phyloP scores from a whole-genome alignment of 1,140 invertebrate genomes.

The Aleiodes sp. region DNA sequence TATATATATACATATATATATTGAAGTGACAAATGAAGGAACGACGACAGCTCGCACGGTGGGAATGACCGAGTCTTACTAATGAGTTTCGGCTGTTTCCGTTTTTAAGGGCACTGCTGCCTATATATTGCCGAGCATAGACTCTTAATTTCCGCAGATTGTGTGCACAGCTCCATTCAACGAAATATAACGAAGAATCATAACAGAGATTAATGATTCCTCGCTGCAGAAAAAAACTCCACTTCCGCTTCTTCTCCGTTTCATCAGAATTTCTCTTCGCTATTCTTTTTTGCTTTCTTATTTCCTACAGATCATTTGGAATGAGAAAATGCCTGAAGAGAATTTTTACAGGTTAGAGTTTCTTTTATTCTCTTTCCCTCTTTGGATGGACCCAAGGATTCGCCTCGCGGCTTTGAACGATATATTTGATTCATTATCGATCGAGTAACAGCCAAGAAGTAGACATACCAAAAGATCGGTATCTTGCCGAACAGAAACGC shows the following conservation, averaged over 20 bases:
- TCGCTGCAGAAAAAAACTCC: neutral
- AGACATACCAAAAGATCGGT: conserved; percentile 38
- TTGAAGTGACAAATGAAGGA: conserved; percentile 32
- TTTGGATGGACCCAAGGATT: no score
- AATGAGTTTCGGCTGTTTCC: conserved; percentile 40
- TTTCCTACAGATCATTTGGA: neutral
- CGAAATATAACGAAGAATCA: conserved; percentile 18
- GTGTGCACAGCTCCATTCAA: neutral
- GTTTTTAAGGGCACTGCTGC: neutral
- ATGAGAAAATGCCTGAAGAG: neutral
- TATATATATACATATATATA: conserved; percentile 14
- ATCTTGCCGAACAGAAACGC: conserved; percentile 36
- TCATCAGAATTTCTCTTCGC: neutral
- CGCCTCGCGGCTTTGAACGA: neutral
- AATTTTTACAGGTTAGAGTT: neutral
- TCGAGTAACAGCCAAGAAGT: conserved; percentile 20
- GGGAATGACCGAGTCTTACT: conserved; percentile 33
- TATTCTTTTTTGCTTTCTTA: neutral
- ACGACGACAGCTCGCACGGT: conserved; percentile 27
- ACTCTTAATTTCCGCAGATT: conserved; percentile 37
- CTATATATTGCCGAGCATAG: neutral
- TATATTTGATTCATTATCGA: conserved; percentile 23
- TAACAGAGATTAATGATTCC: conserved; percentile 21
- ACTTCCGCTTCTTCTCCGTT: neutral
- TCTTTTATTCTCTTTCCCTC: no score